Conservation (phyloP, 2,888 invertebrate genomes). For the Cremastobaeus sp. region DNA sequence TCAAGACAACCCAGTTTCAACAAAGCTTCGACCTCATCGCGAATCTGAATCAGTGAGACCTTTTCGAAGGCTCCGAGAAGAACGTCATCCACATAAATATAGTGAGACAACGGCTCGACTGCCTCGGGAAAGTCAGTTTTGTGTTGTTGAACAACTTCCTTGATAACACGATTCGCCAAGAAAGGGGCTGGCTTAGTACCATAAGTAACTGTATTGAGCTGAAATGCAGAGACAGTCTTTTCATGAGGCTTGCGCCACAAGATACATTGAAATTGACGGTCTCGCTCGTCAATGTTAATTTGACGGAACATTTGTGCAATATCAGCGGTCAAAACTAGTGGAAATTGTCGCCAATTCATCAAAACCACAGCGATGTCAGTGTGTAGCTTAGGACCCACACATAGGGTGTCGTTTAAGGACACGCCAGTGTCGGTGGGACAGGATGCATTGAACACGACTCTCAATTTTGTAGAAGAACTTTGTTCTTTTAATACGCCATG, state of each 20-base stretch:
- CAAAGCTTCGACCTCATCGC: background rate
- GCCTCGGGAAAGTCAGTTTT: background rate
- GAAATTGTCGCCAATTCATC: background rate
- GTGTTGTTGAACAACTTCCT: background rate
- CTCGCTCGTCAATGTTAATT: background rate
- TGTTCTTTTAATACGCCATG: slow-evolving; percentile 9
- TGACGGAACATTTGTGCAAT: background rate
- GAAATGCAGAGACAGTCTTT: background rate
- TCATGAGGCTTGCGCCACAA: background rate
- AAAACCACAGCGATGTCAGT: background rate
- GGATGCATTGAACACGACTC: slow-evolving; percentile 15
- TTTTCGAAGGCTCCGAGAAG: background rate
- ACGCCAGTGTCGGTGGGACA: background rate
- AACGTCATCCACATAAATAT: slow-evolving; percentile 8
- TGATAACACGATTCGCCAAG: background rate
- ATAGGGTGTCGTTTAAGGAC: background rate
- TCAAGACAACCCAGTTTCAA: background rate
- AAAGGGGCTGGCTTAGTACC: background rate
- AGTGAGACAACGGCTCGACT: background rate
- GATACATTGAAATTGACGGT: background rate
- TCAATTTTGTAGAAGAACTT: background rate
- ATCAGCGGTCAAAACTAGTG: background rate
- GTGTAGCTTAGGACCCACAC: background rate
- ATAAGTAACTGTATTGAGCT: background rate
- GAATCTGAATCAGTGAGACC: background rate